These are phyloP conservation scores for Cheilinus undulatus DNA, from an alignment of 2,113 vertebrate species.

Conservation along the genomic window DNA sequence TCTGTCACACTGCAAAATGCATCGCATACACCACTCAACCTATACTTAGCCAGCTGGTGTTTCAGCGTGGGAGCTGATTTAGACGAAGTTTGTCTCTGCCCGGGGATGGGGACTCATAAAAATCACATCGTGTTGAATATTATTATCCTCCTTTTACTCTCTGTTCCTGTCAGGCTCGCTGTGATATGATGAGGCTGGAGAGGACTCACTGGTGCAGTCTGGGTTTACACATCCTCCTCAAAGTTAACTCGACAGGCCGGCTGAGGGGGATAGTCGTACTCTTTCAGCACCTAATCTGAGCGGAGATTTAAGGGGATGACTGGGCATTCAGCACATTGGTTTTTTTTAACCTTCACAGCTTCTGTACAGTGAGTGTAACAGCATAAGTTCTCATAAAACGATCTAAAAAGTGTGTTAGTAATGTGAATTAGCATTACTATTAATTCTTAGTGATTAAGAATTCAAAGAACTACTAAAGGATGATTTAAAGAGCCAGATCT, in stretches of 20 bases:
- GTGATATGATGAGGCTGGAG: conserved; percentile 51
- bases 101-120: conserved; percentile 29
- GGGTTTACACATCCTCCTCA: conserved; percentile 34
- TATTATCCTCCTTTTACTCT: conserved; percentile 39
- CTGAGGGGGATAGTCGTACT: conserved; percentile 20
- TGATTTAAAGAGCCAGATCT: no score
- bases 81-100: conserved; percentile 40
- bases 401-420: no score
- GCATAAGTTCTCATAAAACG: not conserved
- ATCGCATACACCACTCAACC: conserved; percentile 45
- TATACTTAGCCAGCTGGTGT: conserved; percentile 61
- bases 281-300: conserved; percentile 15
- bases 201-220: conserved; percentile 57
- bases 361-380: not conserved
- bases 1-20: conserved; percentile 56
- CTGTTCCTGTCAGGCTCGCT: conserved; percentile 35
- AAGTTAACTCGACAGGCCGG: conserved; percentile 38
- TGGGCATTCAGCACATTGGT: not conserved
- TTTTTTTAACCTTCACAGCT: conserved; percentile 17
- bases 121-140: conserved; percentile 41
- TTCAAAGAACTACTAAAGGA: no score
- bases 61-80: conserved; percentile 39
- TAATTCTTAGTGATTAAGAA: no score
- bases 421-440: no score
- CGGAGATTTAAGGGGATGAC: conserved; percentile 34